Conservation (phyloP, 1,140 invertebrate genomes). For the Drosophila lacertosa region DNA sequence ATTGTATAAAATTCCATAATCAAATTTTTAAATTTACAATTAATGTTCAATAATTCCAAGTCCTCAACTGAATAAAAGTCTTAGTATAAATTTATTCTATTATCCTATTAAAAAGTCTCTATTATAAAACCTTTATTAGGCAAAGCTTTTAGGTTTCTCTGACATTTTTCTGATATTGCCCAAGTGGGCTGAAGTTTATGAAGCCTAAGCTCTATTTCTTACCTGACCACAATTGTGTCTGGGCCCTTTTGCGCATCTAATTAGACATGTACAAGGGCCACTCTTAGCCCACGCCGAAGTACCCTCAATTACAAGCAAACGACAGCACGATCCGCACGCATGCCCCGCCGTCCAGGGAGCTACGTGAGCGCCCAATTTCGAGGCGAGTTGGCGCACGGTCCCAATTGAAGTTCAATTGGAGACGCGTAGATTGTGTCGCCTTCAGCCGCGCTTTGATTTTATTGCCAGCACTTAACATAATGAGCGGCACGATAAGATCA, state of each 20-base stretch:
- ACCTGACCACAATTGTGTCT: neutral
- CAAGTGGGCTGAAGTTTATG: slow-evolving; percentile 1
- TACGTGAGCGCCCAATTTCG: slow-evolving; percentile 48
- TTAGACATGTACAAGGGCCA: slow-evolving; percentile 16
- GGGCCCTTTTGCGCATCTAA: neutral
- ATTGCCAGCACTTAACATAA: slow-evolving; percentile 81
- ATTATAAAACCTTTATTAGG: no score
- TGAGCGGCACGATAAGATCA: slow-evolving; percentile 75
- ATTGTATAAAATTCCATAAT: neutral
- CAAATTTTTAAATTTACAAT: no score
- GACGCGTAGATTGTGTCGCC: slow-evolving; percentile 57
- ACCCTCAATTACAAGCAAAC: slow-evolving; percentile 58
- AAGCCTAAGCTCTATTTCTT: slow-evolving; percentile 1
- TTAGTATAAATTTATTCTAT: no score
- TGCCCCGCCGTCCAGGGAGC: slow-evolving; percentile 1
- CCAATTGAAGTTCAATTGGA: slow-evolving; percentile 75
- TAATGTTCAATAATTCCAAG: no score
- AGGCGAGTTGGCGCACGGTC: slow-evolving; percentile 46
- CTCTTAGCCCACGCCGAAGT: slow-evolving; percentile 23
- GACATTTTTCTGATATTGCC: neutral
- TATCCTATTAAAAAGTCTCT: no score
- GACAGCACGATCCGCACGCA: slow-evolving; percentile 56
- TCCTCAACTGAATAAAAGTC: no score
- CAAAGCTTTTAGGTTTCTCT: neutral
- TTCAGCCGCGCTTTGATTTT: slow-evolving; percentile 69